Conservation (phyloP, 2,797 vertebrate species). For the Hafferia zeledoni region DNA sequence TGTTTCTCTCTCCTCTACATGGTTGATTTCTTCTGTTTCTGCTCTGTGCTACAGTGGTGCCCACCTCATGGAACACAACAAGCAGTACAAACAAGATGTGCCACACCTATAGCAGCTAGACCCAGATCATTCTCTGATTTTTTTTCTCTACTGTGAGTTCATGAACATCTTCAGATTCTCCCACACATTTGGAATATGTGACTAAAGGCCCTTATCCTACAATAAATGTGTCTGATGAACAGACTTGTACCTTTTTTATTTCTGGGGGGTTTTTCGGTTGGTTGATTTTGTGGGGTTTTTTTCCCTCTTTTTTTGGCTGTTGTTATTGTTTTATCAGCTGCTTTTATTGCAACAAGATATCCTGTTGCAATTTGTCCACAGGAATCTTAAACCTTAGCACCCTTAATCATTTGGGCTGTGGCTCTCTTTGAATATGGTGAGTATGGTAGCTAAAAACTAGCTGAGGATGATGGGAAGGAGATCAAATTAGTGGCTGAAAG, state of each 20-base stretch:
- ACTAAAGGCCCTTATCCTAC: not conserved
- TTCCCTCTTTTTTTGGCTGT: not conserved
- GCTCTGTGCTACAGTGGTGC: not conserved
- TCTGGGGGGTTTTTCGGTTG: not conserved
- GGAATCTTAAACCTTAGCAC: not conserved
- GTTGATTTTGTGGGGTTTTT: not conserved
- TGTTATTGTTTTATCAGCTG: not conserved
- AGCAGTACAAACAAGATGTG: not conserved
- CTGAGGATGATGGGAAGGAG: not conserved
- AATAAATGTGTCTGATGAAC: not conserved
- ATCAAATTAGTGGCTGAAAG: not conserved
- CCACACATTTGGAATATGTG: accelerated
- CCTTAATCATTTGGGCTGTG: not conserved
- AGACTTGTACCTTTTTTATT: not conserved
- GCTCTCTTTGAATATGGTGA: not conserved
- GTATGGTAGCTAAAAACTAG: not conserved
- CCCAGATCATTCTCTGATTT: not conserved
- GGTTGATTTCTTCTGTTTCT: not conserved
- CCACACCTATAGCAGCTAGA: not conserved
- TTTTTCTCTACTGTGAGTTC: not conserved
- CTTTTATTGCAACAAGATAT: not conserved
- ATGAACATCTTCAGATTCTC: not conserved
- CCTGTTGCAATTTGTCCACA: not conserved
- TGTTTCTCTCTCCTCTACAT: not conserved
- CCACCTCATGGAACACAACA: not conserved